Base-by-base conservation (phyloP, 1,140 invertebrate species). In the Neodiprion fabricii region DNA sequence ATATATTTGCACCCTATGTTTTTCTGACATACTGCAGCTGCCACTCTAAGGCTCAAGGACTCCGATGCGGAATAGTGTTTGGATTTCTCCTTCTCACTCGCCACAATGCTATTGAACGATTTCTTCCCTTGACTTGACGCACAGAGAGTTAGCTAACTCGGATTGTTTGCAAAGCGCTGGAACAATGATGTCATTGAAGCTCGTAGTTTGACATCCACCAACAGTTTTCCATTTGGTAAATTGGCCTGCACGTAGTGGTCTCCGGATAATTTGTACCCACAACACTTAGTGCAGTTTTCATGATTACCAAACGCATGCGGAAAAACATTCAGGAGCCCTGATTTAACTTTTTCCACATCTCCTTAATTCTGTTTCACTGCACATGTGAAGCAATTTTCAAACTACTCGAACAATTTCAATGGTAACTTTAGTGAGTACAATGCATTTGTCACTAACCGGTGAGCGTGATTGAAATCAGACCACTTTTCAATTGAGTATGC, bases 381-480 rank as follows among this genome's bases (percentile, higher is more conserved):
- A 8, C 28, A 72, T 0, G 68, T 8, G 12, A 73, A 73, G 49
- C 72, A 73, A 9, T 68, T 17, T n/a, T 3, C 1, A n/a, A 73
- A 65, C 7, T 73, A 66, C 40, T 7, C 61, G 10, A 21, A 5
- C 17, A 75, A 10, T 70, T 12, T 75, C 11, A 69, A 28, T 48
- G 74, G 40, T 8, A 71, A 40, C 40, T 72, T 74, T 48, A 78
- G 12, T 21, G 49, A 61, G 50, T 76, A 76, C n/a, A 77, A 72
- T 9, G 70, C 67, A 69, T 72, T 77, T 1, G 9, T 49, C 12
- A 80, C 74, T 0, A 48, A 72, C 67, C 68, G 72, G 9, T 28
- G 49, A 23, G 75, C 67, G 67, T 76, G 79, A 75, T 76, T 76
- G 9, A 75, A 69, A 66, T 80, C 79, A 9, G 74, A 70, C 72